These are phyloP conservation scores for Aphidius ervi DNA, from an alignment of 1,140 invertebrate species.

Conservation along the genomic window DNA sequence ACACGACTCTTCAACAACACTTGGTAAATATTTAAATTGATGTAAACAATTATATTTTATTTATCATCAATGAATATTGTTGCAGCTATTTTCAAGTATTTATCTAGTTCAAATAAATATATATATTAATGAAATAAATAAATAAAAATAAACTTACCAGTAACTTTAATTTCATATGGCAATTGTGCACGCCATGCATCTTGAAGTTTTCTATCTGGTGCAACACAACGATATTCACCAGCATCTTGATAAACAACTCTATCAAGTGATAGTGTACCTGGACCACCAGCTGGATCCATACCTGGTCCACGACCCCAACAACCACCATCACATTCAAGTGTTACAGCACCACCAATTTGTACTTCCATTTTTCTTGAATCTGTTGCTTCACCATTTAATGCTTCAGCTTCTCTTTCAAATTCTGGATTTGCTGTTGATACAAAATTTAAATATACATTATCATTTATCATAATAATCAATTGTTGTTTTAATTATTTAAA, in stretches of 20 bases:
- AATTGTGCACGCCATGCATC: constrained; percentile 52
- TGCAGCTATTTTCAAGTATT: too few species aligned
- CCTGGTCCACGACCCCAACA: constrained; percentile 61
- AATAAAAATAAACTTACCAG: constrained; percentile 48
- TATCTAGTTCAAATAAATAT: neutral
- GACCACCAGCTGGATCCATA: constrained; percentile 59
- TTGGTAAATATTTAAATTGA: too few species aligned
- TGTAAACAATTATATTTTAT: neutral
- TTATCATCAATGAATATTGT: neutral
- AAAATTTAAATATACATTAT: constrained; percentile 2
- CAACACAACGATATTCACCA: constrained; percentile 70
- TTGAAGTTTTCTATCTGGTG: constrained; percentile 57
- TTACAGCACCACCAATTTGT: constrained; percentile 76
- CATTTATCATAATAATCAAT: too few species aligned
- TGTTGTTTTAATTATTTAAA: too few species aligned
- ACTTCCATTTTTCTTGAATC: constrained; percentile 69
- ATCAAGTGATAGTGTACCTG: constrained; percentile 60
- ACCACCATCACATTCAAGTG: constrained; percentile 72
- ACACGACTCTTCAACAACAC: too few species aligned
- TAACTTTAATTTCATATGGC: constrained; percentile 56
- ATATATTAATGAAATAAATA: neutral
- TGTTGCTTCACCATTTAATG: constrained; percentile 51
- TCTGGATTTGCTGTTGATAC: constrained; percentile 56
- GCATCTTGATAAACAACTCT: constrained; percentile 73
- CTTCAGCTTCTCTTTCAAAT: constrained; percentile 52